Conservation (phyloP, 2,797 vertebrate genomes). For the Monodelphis domestica region DNA sequence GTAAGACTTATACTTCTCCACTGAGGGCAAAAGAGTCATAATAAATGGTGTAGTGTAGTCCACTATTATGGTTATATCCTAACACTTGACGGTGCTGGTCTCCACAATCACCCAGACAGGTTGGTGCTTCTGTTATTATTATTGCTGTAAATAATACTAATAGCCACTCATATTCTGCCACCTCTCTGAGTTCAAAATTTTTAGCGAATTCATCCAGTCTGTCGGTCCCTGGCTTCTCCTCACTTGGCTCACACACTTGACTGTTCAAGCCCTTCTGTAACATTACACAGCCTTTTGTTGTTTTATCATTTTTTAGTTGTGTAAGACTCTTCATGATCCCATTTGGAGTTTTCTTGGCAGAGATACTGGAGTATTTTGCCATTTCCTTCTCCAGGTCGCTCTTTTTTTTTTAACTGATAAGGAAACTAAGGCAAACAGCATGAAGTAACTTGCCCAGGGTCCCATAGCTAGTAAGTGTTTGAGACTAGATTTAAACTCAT, state of each 20-base stretch:
- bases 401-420: too few relatives aligned
- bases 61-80: neutral
- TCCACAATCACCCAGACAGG: neutral
- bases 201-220: neutral
- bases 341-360: too few relatives aligned
- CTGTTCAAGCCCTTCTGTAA: neutral
- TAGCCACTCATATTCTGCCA: constrained; percentile 36
- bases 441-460: too few relatives aligned
- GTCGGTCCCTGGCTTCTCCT: constrained; percentile 26
- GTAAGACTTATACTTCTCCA: neutral
- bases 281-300: too few relatives aligned
- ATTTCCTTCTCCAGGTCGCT: too few relatives aligned
- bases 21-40: neutral
- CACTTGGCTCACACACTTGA: constrained; percentile 20
- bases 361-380: too few relatives aligned
- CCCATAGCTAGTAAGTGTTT: too few relatives aligned
- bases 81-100: neutral
- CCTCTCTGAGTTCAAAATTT: constrained; percentile 26
- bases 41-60: neutral
- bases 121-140: neutral
- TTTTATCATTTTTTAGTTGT: too few relatives aligned
- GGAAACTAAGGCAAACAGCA: too few relatives aligned
- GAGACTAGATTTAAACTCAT: too few relatives aligned
- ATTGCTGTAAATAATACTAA: constrained; percentile 25
- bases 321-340: too few relatives aligned